Base-by-base conservation (phyloP, 35 echinoderm and acorn worm species). In the Heliocidaris tuberculata region DNA sequence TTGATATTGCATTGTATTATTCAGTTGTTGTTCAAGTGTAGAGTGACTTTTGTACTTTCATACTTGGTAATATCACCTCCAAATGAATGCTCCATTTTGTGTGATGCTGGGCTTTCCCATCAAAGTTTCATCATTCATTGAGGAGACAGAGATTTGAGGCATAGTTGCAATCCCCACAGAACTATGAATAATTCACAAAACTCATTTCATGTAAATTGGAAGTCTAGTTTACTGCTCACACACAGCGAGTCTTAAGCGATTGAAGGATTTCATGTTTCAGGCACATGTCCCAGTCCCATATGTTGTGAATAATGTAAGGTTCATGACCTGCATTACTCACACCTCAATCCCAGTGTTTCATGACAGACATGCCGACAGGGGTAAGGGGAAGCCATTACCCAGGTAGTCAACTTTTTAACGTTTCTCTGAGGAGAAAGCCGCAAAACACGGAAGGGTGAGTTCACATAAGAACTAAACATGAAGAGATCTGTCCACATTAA, bases 261-360 rank as follows among this genome's bases (percentile, higher is more conserved):
- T 78, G 65, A 78, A 27, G 65, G 17, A 24, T 78, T 78, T 78
- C 7, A 4, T 78, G 65, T 27, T 78, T 78, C 27, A 24, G 21
- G 65, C 27, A 78, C 27, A 78, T 27, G 31, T 7, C 87, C 10
- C 87, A 89, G 87, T 89, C 87, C 87, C 87, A 89, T 89, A 48
- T 89, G 87, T 89, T 89, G 31, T 89, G 87, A 89, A 89, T 89
- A 47, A 48, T 89, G 87, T 89, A 48, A 89, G 65, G 87, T 89
- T 89, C 87, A n/a, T 89, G 87, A 89, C 87, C 87, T 32, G 87
- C 31, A 89, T 89, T 89, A 89, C 87, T 89, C 87, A 89, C 87
- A 89, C 31, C 87, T 27, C 65, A 78, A 78, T 78, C 65, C 2
- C 65, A 7, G 65, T n/a, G 27, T 78, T 27, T 78, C 65, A 19